Evolutionary conservation across 2,888 invertebrate genomes (phyloP), one percentile per base, ranked within the genome.

Genomic region (Aricia artaxerxes): DNA sequence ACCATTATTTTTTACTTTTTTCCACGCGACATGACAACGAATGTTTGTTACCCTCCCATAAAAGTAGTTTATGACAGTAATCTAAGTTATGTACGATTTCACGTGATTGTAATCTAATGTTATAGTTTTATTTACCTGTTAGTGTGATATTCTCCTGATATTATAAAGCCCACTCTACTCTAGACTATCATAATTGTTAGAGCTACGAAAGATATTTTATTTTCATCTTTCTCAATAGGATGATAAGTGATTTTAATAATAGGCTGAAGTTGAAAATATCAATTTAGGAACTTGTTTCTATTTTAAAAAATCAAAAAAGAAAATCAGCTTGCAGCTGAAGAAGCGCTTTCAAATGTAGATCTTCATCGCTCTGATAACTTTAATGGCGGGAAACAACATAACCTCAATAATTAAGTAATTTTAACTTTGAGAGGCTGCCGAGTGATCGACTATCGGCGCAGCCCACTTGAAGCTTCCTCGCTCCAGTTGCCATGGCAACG

Each of bases 401-500:
- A 64, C 69, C 69, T 69, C 69, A 69, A 69, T 69, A 38, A 69
- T 38, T 69, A 69, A 69, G 31, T 69, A 61, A 64, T 31, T 24
- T 64, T 64, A 64, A 11, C 31, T 38, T 69, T 38, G 69, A 69
- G 69, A 9, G 11, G 64, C 64, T 31, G 64, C 9, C 40, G n/a
- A 73, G 49, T 75, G 49, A 49, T 49, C 44, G 49, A 44, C 75
- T 31, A 44, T 75, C 49, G 44, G 75, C 24, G 73, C 44, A 44
- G 44, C 44, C 73, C 9, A 44, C 73, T 40, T 73, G 73, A 24
- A n/a, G 44, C 9, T 49, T 73, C 73, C 80, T 81, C 86, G 87
- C 87, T 87, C 87, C 83, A 87, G 84, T 87, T 84, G 83, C 81
- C 81, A 82, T 84, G 77, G 78, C 81, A 83, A 85, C 83, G 82